Evolutionary conservation across 35 echinoderm and acorn worm species (phyloP), one percentile per base, ranked within the genome.

Genomic region (Lytechinus pictus): DNA sequence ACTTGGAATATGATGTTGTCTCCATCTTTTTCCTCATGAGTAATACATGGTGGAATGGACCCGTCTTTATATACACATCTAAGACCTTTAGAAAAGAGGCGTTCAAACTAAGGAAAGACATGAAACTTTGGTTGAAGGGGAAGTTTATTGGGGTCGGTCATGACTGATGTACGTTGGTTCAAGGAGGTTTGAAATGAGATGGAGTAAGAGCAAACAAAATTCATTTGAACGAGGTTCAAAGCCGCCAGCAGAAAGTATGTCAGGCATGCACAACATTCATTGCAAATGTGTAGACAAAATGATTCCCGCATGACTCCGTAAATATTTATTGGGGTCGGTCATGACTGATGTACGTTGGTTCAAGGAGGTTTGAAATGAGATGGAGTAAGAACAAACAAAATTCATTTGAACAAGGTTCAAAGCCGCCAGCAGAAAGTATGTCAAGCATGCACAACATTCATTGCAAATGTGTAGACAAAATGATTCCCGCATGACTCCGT

Each of bases 41-140:
- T 90, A 90, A 90, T 33, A 33, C 88, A 51, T 90, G 88, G 88
- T 90, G 88, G 88, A 90, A 90, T 54, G 88, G 29, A 10, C 88
- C 88, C 7, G 9, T 90, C 16, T 90, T 52, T 52, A 54, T 90
- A 12, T 90, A 52, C 14, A 90, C 88, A 52, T 90, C 29, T 28
- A 90, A 9, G 16, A 90, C 88, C 4, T 90, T 90, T 90, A 90
- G 52, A 54, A 90, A 90, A 14, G 88, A 90, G 28, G 88, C 88
- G 52, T 4, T 52, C 1, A 21, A 90, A 29, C 88, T 90, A 5
- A 52, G 9, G 13, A 21, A 54, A 10, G 88, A 90, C 2, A 4
- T 90, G 4, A 90, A 90, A 54, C 28, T 10, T 33, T 90, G 88
- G 88, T 90, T 90, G 6, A 52, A 90, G 16, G 28, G 7, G 10